Conservation (phyloP, 2,888 invertebrate species). For the Eumerus sabulonum region DNA sequence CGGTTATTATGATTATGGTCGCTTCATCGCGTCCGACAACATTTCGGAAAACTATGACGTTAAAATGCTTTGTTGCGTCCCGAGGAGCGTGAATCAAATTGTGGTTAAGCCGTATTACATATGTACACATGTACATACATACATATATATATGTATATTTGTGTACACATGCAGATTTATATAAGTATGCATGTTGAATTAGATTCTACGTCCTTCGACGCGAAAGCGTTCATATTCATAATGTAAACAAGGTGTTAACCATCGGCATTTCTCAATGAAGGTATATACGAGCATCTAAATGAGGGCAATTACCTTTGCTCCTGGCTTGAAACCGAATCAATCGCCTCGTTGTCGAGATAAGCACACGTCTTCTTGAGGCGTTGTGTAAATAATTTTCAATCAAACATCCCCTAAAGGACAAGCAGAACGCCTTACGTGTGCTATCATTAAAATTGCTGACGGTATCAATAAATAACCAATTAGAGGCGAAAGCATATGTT, state of each 20-base stretch:
- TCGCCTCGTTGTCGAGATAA: constrained; percentile 46
- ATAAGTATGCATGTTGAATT: too few relatives aligned
- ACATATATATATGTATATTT: too few relatives aligned
- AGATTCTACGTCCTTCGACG: too few relatives aligned
- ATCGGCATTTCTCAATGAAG: too few relatives aligned
- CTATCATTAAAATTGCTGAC: constrained; percentile 66
- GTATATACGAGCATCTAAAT: too few relatives aligned
- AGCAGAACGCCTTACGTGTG: constrained; percentile 46
- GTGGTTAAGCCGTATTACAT: constrained; percentile 43
- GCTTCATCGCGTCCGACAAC: constrained; percentile 26
- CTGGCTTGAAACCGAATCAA: constrained; percentile 36
- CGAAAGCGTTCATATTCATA: too few relatives aligned
- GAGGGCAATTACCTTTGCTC: constrained; percentile 11
- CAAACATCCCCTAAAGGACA: constrained; percentile 47
- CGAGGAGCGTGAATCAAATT: constrained; percentile 59
- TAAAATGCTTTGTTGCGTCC: constrained; percentile 56
- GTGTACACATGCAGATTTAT: too few relatives aligned
- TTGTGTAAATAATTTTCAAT: constrained; percentile 63
- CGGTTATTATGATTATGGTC: too few relatives aligned
- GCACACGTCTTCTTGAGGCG: constrained; percentile 20
- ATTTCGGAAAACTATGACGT: constrained; percentile 49
- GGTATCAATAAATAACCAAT: constrained; percentile 68
- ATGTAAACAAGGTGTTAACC: too few relatives aligned
- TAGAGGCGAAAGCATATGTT: constrained; percentile 65
- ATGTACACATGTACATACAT: too few relatives aligned